Base-by-base conservation (phyloP, 1,140 invertebrate genomes). In the Aethina tumida region DNA sequence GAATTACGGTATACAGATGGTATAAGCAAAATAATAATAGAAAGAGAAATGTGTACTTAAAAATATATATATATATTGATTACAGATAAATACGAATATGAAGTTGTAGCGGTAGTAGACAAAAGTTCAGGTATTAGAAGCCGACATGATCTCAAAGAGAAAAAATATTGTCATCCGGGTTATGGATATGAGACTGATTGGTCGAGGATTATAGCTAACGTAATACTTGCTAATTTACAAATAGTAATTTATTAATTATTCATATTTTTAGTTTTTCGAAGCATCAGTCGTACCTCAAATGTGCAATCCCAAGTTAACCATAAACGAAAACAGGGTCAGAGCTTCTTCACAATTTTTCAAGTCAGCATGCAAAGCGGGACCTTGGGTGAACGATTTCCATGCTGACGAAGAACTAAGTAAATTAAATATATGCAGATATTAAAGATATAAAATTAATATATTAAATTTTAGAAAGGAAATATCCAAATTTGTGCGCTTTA, bases 341-440 rank as follows among this genome's bases (percentile, higher is more conserved):
- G 69, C 77, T 0, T 64, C 79, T 1, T 71, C 81, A 0, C 60
- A 70, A 28, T 84, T 73, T 59, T 90, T 91, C 58, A 68, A 71
- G 10, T 62, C 69, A 6, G 78, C 81, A 4, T 92, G 87, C 56
- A 81, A 85, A 45, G 77, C 86, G 16, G 87, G 86, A 2, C 71
- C 76, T 4, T 91, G 86, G 87, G 73, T 83, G 0, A 68, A 73
- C 0, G 78, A 90, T 60, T 49, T 61, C 0, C 46, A 53, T 6
- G 64, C 76, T 10, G 81, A 90, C 53, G 56, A 56, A 19, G 54
- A 72, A 55, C 60, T 90, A 2, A 91, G 83, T 86, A 62, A 70
- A 70, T 69, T 13, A 30, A 36, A 27, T 2, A n/a, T n/a, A n/a
- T n/a, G n/a, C n/a, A n/a, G n/a, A n/a, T n/a, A n/a, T n/a, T n/a